Evolutionary conservation across 2,888 invertebrate species (phyloP).

Genomic region (Drosophila pseudotakahashii): DNA sequence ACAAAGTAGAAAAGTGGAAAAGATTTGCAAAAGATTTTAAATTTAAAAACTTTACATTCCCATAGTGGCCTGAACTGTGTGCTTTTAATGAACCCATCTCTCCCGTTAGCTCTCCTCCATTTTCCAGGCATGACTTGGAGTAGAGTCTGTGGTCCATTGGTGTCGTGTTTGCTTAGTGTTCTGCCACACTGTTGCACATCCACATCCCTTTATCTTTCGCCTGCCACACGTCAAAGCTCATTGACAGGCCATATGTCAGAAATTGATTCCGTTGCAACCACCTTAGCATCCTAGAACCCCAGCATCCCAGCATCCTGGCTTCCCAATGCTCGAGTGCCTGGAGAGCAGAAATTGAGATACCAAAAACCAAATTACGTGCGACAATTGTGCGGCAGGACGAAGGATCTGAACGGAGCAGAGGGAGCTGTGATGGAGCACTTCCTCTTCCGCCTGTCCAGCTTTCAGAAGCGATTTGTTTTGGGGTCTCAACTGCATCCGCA

Average conservation of each 20-base stretch:
- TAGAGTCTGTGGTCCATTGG: constrained; percentile 24
- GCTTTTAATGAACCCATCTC: constrained; percentile 66
- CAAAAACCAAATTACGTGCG: constrained; percentile 40
- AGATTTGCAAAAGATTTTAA: constrained; percentile 63
- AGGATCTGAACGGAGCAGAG: background rate
- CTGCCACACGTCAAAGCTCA: constrained; percentile 30
- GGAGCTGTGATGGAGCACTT: constrained; percentile 27
- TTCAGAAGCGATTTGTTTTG: constrained; percentile 32
- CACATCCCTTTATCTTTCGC: constrained; percentile 33
- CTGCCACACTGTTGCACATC: constrained; percentile 34
- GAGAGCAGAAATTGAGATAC: constrained; percentile 34
- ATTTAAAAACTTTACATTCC: constrained; percentile 60
- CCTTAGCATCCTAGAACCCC: constrained; percentile 11
- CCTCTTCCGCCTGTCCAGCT: constrained; percentile 26
- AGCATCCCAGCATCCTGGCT: background rate
- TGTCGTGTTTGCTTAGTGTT: constrained; percentile 31
- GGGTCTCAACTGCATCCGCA: constrained; percentile 37
- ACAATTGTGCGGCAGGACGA: constrained; percentile 30
- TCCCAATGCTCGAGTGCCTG: constrained; percentile 8
- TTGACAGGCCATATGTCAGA: constrained; percentile 50
- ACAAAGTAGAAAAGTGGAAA: constrained; percentile 60
- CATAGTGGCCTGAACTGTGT: constrained; percentile 6
- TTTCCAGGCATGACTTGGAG: constrained; percentile 21
- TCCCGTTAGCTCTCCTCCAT: background rate
- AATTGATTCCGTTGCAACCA: constrained; percentile 42